Conservation (phyloP, 1,140 invertebrate species). For the Drosophila persimilis region DNA sequence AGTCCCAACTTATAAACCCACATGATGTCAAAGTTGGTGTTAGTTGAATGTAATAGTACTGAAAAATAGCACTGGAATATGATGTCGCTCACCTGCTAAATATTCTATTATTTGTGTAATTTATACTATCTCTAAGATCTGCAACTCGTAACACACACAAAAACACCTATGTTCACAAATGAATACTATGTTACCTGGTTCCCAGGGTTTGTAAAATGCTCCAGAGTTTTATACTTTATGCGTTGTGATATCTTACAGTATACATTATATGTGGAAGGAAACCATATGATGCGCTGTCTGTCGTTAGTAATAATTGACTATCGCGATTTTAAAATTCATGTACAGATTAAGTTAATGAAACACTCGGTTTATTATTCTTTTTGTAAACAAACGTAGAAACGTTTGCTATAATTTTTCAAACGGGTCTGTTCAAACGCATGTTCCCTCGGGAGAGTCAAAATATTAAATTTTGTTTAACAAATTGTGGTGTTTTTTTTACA, state of each 20-base stretch:
- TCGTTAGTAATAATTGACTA: too few species aligned
- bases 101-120: slow-evolving; percentile 31
- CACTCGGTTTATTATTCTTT: too few species aligned
- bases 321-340: too few species aligned
- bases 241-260: slow-evolving; percentile 5
- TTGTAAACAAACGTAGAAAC: too few species aligned
- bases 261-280: background rate
- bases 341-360: too few species aligned
- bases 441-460: too few species aligned
- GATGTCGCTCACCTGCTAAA: background rate
- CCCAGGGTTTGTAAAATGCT: background rate
- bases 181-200: slow-evolving; percentile 41
- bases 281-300: too few species aligned
- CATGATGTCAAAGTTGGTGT: background rate
- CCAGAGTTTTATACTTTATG: background rate
- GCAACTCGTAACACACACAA: slow-evolving; percentile 14
- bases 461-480: too few species aligned
- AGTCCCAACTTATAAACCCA: slow-evolving; percentile 1
- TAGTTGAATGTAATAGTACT: background rate
- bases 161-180: background rate
- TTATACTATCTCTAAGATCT: slow-evolving; percentile 20
- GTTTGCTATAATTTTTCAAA: too few species aligned
- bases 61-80: too few species aligned
- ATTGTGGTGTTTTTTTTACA: too few species aligned
- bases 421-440: too few species aligned